Base-by-base conservation (phyloP, 2,888 invertebrate genomes). In the Tenthredo distinguenda region DNA sequence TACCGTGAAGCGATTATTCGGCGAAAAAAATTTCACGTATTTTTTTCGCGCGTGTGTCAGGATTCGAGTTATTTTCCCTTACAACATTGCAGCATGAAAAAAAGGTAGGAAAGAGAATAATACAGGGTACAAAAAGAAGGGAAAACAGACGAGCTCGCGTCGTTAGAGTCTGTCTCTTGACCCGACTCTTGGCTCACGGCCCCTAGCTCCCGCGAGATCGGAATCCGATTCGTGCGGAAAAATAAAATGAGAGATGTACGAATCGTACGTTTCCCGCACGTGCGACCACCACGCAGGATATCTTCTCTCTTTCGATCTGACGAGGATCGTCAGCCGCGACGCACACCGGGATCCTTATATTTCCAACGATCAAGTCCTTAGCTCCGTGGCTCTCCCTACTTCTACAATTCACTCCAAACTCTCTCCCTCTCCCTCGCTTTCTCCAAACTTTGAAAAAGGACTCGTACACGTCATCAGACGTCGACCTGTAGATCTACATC, bases 91-190 rank as follows among this genome's bases (percentile, higher is more conserved):
- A 3, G 40, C n/a, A 9, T n/a, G 31, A 50, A 55, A 50, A 34
- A 31, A 6, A 21, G 26, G 18, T 12, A 18, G 34, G n/a, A 34
- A 77, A 31, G 18, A 55, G 12, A 50, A 26, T 18, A 43, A 74
- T 43, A 12, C 5, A 18, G 55, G 50, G 76, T 10, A 50, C 0
- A 40, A 50, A 50, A 77, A 55, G 10, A 10, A 50, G 26, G 50
- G 34, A 55, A 77, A 77, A 77, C 31, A 18, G 77, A 77, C 31
- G 55, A 31, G 21, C 55, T 50, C 50, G 31, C 77, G 55, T 77
- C 77, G 55, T 77, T 77, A 77, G 55, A 77, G 77, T 77, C 26
- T 50, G 74, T 74, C 77, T 77, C 77, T 77, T 77, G 77, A 77
- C 77, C 77, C 77, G 34, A 34, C 77, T 77, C 34, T n/a, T 18